These are phyloP conservation scores for Maniola hyperantus DNA, from an alignment of 2,888 invertebrate species.

Conservation along the genomic window DNA sequence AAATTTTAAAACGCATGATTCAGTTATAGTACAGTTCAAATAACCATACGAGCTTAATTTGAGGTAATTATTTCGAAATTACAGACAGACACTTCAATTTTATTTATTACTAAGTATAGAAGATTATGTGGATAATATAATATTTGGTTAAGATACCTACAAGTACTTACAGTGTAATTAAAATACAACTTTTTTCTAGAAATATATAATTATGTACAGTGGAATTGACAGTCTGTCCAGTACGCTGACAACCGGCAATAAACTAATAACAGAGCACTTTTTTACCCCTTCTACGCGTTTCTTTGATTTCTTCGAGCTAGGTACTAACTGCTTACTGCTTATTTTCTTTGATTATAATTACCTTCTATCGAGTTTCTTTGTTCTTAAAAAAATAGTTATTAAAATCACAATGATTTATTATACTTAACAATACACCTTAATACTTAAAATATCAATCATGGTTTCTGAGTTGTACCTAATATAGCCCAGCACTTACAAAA, in stretches of 20 bases:
- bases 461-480: no score
- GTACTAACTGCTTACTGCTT: constrained; percentile 46
- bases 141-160: background rate
- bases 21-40: no score
- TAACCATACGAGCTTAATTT: no score
- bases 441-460: no score
- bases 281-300: constrained; percentile 68
- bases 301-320: constrained; percentile 70
- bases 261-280: constrained; percentile 68
- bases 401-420: no score
- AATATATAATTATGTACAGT: constrained; percentile 36
- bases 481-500: no score
- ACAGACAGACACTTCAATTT: no score
- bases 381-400: background rate
- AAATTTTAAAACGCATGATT: no score
- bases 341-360: constrained; percentile 67
- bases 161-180: constrained; percentile 3
- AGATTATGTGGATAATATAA: no score
- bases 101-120: no score
- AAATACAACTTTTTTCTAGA: constrained; percentile 5
- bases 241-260: constrained; percentile 64
- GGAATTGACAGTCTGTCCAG: constrained; percentile 63
- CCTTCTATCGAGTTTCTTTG: constrained; percentile 43
- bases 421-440: no score
- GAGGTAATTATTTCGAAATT: no score